A percentile compares a stretch with the other conserved stretches of the same genome.
These are phyloP conservation scores for Platysternon megacephalum DNA, from an alignment of 2,113 vertebrate species.

Conservation along the genomic window DNA sequence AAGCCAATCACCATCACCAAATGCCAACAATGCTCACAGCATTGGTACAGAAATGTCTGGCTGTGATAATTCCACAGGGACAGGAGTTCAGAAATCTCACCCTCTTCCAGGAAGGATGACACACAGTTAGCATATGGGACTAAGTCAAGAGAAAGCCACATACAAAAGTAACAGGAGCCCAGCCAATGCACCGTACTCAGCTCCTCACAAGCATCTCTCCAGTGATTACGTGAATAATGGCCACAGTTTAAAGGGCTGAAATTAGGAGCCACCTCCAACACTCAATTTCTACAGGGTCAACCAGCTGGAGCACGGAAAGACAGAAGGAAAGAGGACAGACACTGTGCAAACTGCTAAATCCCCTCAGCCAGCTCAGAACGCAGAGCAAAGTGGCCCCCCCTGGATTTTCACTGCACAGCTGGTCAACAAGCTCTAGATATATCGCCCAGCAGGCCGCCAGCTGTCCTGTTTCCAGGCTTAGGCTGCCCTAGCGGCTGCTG, in stretches of 20 bases:
- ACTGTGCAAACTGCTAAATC: not conserved
- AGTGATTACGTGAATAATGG: not conserved
- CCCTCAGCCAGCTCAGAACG: not conserved
- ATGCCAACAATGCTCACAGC: not conserved
- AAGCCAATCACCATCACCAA: not conserved
- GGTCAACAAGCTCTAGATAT: no score
- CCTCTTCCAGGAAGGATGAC: not conserved
- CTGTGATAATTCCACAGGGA: not conserved
- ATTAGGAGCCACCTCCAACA: not conserved
- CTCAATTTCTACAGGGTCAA: not conserved
- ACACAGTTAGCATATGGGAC: not conserved
- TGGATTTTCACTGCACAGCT: no score
- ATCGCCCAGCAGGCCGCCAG: not conserved
- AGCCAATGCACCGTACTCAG: not conserved
- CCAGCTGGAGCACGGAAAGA: no score
- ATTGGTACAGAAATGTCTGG: not conserved
- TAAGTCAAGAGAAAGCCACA: not conserved
- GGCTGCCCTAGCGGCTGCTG: no score
- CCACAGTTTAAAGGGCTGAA: not conserved
- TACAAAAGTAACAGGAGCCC: not conserved
- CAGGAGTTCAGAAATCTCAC: not conserved
- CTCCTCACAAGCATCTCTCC: not conserved
- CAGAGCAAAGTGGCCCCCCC: no score
- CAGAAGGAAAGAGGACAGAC: not conserved
- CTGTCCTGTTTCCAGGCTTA: no score